Evolutionary conservation across 2,113 vertebrate genomes (phyloP), one percentile per base, ranked within the genome.

Genomic region (Muntiacus muntjak): DNA sequence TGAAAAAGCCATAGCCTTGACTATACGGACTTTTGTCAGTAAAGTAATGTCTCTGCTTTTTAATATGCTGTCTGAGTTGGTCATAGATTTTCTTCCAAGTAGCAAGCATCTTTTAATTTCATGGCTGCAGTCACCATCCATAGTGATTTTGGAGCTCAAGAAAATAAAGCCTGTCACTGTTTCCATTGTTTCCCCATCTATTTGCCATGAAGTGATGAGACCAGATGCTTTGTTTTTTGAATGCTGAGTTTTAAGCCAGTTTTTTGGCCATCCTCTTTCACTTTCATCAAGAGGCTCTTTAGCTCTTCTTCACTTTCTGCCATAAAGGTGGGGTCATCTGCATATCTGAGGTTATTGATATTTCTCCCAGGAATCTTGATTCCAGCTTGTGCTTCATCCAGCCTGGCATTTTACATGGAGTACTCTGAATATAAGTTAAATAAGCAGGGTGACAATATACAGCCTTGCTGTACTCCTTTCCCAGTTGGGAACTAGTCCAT

Each of bases 21-120:
- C 64, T 36, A 71, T 23, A 12, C 0, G 1, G 64, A 36, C 8
- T 36, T 71, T 6, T 71, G 64, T 36, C 1, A 1, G n/a, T 9
- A 71, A 71, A 71, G 19, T 36, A 71, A 36, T 36, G 19, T 71
- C 64, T 36, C 64, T 71, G 64, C 64, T 71, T 71, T 71, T 36
- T 36, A 21, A 71, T 36, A 71, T 36, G n/a, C 64, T 36, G 17
- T 71, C 64, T 36, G 36, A 9, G 9, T 71, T 36, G 64, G n/a
- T 71, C 64, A 71, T 2, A 36, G 16, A 11, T 19, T 71, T 36
- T 21, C 64, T 36, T 71, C 17, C 64, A 71, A 71, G 17, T 21
- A 36, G 2, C 9, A 71, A 71, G 64, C 64, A 21, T 21, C n/a
- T 21, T 71, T 71, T 71, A 71, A 21, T 19, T 71, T 71, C n/a